Conservation (phyloP, 2,888 invertebrate species). For the Nineta flava region DNA sequence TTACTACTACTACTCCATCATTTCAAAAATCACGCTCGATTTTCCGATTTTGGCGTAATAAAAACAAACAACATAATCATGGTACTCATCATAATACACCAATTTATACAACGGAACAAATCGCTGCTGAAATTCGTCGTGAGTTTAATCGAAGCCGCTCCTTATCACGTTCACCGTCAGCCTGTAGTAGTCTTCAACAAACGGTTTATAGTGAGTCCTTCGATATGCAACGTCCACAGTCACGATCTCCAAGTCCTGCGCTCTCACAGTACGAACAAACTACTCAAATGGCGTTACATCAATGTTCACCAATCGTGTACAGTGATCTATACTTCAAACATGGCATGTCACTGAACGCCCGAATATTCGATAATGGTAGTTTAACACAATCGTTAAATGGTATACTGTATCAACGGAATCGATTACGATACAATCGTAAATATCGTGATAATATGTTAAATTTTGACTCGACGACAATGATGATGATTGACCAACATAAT, state of each 20-base stretch:
- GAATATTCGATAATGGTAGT: conserved; percentile 1
- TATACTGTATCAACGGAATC: background rate
- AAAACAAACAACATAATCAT: background rate
- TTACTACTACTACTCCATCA: background rate
- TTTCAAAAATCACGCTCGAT: background rate
- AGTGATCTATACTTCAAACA: conserved; percentile 20
- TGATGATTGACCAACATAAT: background rate
- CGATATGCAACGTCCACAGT: background rate
- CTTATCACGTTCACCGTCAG: background rate
- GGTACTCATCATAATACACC: background rate
- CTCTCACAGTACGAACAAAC: background rate
- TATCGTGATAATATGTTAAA: background rate
- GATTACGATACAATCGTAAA: background rate
- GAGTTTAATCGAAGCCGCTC: background rate
- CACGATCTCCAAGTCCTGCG: background rate
- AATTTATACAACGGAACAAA: background rate
- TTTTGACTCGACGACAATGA: background rate
- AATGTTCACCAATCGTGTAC: conserved; percentile 13
- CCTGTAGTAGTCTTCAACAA: background rate
- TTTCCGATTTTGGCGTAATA: background rate
- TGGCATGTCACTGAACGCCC: conserved; percentile 5
- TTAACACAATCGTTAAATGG: conserved; percentile 4
- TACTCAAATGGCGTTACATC: conserved; percentile 3
- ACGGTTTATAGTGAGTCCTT: background rate
- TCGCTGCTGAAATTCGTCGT: background rate